These are phyloP conservation scores for Corapipo altera DNA, from an alignment of 2,113 vertebrate species.

Conservation along the genomic window DNA sequence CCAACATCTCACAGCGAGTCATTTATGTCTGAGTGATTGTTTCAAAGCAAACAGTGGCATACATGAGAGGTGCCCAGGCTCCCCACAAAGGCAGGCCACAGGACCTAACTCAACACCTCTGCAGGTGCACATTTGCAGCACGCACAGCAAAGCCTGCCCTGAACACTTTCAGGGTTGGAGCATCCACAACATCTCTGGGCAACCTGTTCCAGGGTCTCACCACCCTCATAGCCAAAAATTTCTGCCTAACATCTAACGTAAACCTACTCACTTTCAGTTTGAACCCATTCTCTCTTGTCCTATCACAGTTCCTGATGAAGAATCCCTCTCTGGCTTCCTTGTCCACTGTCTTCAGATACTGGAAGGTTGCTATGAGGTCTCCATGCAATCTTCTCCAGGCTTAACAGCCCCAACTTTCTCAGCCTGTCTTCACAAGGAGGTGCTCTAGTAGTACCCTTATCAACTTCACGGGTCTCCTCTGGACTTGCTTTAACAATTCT, in stretches of 20 bases:
- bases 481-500: not conserved
- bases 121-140: not conserved
- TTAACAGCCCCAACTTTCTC: not conserved
- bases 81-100: not conserved
- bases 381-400: not conserved
- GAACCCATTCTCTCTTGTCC: not conserved
- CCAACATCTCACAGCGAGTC: not conserved
- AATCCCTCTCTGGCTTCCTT: not conserved
- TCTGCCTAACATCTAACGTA: not conserved
- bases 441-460: not conserved
- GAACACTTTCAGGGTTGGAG: too few relatives aligned
- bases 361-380: not conserved
- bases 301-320: not conserved
- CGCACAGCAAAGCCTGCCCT: not conserved
- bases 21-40: not conserved
- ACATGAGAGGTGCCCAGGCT: not conserved
- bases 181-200: not conserved
- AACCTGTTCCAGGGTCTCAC: not conserved
- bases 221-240: not conserved
- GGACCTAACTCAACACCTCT: not conserved
- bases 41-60: constrained; percentile 7
- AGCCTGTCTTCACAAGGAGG: not conserved
- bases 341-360: not conserved
- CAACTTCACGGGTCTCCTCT: too few relatives aligned
- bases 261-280: not conserved